phyloP scores from a whole-genome alignment of 2,888 invertebrate genomes.

The Erebia aethiops region DNA sequence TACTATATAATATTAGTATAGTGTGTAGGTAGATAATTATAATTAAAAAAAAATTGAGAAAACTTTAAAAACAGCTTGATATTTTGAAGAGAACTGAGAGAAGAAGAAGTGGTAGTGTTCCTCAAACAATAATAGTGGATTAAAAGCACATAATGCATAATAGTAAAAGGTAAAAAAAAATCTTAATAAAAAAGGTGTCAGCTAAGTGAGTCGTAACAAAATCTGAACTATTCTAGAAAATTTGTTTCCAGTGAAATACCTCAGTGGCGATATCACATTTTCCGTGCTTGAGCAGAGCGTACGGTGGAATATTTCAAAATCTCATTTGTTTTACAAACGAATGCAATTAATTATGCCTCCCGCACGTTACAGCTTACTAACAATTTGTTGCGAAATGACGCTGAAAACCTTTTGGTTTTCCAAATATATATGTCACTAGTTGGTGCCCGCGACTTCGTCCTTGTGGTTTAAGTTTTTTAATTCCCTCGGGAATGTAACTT shows the following conservation, averaged over 20 bases:
- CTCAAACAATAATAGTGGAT: too few species aligned
- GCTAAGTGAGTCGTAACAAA: not conserved
- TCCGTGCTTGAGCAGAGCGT: not conserved
- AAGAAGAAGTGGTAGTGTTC: too few species aligned
- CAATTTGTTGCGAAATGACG: conserved; percentile 6
- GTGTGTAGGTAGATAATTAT: too few species aligned
- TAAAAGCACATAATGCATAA: too few species aligned
- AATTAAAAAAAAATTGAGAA: too few species aligned
- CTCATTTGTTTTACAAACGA: conserved; percentile 37
- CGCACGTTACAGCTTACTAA: conserved; percentile 31
- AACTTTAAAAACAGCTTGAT: too few species aligned
- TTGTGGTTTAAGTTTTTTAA: not conserved
- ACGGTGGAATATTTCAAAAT: conserved; percentile 26
- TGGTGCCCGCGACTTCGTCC: not conserved
- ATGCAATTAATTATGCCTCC: conserved; percentile 28
- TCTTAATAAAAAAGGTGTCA: not conserved
- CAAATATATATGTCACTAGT: not conserved
- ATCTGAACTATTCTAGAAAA: conserved; percentile 1
- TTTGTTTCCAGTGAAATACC: conserved; percentile 8
- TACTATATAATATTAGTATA: too few species aligned
- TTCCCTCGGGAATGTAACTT: not conserved
- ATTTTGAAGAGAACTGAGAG: too few species aligned
- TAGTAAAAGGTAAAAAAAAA: not conserved
- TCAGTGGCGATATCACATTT: conserved; percentile 2
- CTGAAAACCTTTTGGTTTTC: not conserved